Evolutionary conservation across 2,113 vertebrate species (phyloP), one percentile per base, ranked within the genome.

Genomic region (Myrmophylax atrothorax): DNA sequence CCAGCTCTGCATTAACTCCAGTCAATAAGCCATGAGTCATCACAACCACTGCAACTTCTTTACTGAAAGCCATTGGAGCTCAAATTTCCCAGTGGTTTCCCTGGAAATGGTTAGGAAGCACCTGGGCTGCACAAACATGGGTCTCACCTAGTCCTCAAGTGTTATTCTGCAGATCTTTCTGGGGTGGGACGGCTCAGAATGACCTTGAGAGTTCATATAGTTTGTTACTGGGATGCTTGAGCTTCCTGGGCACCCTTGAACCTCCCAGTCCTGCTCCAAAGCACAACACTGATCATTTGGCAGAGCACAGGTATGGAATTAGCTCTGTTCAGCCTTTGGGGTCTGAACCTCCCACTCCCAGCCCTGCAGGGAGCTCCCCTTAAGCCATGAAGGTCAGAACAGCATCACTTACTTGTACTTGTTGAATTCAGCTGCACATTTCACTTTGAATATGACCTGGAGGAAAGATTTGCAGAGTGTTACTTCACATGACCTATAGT

Each of bases 391-490:
- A 47, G 2, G 0, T 63, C n/a, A n/a, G 38, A 14, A 53, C 38
- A 52, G 75, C 6, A 47, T 58, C 67, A 98, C 98, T 99, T 98
- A 99, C 99, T 98, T 99, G 98, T 99, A 99, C 98, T 99, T 99
- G 97, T 98, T 99, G 98, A 99, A 99, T 92, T 99, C 99, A 80
- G 99, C 98, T 72, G 99, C 99, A 97, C 99, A 99, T 97, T 99
- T 99, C 70, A 99, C 99, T 98, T 99, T 99, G 98, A 99, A 99
- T 97, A 99, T 99, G 87, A 99, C 98, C 99, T 99, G 64, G 25
- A 86, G 69, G 89, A 96, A 75, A 78, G 94, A 87, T 75, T 53
- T 87, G 86, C 79, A 96, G 46, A 88, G 23, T 3, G 7, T 95
- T 96, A 94, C 33, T 96, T 89, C 53, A 84, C 80, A 10, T 0